Conservation (phyloP, 2,113 vertebrate genomes). For the Dolichotis patagonum region DNA sequence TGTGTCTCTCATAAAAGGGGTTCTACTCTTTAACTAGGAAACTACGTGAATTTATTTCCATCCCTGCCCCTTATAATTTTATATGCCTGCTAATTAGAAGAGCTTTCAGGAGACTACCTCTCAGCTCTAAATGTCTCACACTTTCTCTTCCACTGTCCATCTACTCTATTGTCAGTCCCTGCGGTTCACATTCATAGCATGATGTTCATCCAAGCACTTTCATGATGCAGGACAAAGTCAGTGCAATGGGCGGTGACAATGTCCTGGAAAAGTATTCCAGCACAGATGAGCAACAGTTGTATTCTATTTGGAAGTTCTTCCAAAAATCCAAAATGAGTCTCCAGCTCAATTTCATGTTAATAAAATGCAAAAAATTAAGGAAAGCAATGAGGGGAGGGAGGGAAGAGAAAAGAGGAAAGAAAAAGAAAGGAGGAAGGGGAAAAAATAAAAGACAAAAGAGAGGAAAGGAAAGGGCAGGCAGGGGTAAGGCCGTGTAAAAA, state of each 20-base stretch:
- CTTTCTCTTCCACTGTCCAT: background rate
- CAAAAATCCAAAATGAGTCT: background rate
- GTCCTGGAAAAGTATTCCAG: background rate
- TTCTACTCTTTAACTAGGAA: background rate
- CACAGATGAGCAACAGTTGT: background rate
- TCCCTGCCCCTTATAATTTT: background rate
- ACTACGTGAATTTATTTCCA: background rate
- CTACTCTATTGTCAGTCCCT: background rate
- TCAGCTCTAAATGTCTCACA: background rate
- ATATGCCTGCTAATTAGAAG: background rate
- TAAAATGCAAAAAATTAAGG: background rate
- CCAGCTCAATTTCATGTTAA: background rate
- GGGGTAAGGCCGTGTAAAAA: background rate
- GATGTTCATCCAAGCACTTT: background rate
- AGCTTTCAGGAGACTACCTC: background rate
- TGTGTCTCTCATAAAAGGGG: background rate
- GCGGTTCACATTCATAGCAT: background rate
- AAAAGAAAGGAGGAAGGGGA: fast-evolving
- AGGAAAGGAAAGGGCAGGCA: fast-evolving
- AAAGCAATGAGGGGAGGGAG: background rate
- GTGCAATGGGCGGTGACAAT: background rate
- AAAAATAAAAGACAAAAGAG: background rate
- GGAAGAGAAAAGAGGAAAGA: background rate
- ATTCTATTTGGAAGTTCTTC: background rate
- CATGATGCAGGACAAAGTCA: background rate